phyloP scores from a whole-genome alignment of 2,797 vertebrate species.

The Gambusia yucatana region DNA sequence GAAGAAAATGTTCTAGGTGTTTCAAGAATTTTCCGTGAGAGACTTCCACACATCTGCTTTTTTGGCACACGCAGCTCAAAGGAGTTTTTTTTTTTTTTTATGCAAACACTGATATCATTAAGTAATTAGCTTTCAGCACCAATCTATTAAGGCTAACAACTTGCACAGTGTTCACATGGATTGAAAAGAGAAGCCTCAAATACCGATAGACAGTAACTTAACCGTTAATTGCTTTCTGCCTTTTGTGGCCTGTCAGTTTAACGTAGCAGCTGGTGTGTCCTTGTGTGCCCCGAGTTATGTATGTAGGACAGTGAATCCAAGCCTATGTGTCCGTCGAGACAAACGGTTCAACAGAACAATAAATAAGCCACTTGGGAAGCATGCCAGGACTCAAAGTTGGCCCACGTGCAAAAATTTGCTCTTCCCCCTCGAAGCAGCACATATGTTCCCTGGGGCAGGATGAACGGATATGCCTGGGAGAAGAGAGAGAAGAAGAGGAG shows the following conservation, averaged over 20 bases:
- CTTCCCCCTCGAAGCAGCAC: constrained; percentile 66
- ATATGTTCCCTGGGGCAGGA: constrained; percentile 76
- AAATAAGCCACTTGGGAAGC: constrained; percentile 60
- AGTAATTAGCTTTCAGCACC: constrained; percentile 58
- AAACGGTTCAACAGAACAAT: constrained; percentile 63
- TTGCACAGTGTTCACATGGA: constrained; percentile 14
- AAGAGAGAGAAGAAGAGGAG: constrained; percentile 46
- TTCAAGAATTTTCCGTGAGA: too few relatives aligned
- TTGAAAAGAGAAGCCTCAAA: constrained; percentile 25
- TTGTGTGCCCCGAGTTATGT: constrained; percentile 15
- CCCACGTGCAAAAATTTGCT: constrained; percentile 54
- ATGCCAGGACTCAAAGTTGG: constrained; percentile 68
- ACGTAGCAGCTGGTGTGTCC: not conserved
- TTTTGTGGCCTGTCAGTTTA: constrained; percentile 15
- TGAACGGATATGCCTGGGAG: constrained; percentile 65
- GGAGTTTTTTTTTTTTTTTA: too few relatives aligned
- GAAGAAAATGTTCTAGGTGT: too few relatives aligned
- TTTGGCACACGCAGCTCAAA: too few relatives aligned
- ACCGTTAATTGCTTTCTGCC: constrained; percentile 9
- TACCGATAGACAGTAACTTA: constrained; percentile 16
- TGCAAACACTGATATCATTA: constrained; percentile 21
- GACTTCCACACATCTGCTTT: too few relatives aligned
- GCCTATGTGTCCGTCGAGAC: constrained; percentile 51
- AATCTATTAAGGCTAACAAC: constrained; percentile 34
- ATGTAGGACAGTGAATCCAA: constrained; percentile 33